Conservation (phyloP, 1,140 invertebrate genomes). For the Cheumatopsyche charites region DNA sequence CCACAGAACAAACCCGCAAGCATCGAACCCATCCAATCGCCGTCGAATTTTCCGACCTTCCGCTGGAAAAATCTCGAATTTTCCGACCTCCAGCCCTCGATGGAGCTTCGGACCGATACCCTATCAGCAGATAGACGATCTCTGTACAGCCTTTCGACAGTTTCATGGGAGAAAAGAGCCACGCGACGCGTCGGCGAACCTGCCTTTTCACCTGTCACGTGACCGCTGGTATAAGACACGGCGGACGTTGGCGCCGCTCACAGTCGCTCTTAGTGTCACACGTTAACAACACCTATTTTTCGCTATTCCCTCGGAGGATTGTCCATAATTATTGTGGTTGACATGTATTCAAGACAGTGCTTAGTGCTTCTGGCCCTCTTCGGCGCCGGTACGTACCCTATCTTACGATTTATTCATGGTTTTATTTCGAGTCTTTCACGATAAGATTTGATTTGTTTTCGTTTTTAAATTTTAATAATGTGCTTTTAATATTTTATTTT, state of each 20-base stretch:
- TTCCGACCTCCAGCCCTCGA: too few relatives aligned
- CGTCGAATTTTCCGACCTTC: too few relatives aligned
- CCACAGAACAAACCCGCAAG: too few relatives aligned
- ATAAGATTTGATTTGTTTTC: not conserved
- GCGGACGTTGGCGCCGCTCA: constrained; percentile 23
- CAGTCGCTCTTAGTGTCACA: constrained; percentile 20
- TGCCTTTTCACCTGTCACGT: constrained; percentile 36
- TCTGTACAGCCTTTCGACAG: not conserved
- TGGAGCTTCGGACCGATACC: too few relatives aligned
- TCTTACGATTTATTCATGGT: not conserved
- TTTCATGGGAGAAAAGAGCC: constrained; percentile 28
- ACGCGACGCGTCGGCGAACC: constrained; percentile 22
- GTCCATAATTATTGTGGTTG: not conserved
- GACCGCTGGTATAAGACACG: constrained; percentile 23
- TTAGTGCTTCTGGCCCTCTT: constrained; percentile 47
- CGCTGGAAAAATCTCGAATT: too few relatives aligned
- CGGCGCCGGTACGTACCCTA: constrained; percentile 45
- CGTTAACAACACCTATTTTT: not conserved
- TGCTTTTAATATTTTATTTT: not conserved
- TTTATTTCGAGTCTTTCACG: not conserved
- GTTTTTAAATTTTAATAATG: not conserved
- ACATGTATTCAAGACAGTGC: constrained; percentile 47
- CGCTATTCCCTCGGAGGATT: not conserved
- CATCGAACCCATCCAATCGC: too few relatives aligned
- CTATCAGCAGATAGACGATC: too few relatives aligned